Evolutionary conservation across 2,113 vertebrate species (phyloP).

Genomic region (Phodopus roborovskii): DNA sequence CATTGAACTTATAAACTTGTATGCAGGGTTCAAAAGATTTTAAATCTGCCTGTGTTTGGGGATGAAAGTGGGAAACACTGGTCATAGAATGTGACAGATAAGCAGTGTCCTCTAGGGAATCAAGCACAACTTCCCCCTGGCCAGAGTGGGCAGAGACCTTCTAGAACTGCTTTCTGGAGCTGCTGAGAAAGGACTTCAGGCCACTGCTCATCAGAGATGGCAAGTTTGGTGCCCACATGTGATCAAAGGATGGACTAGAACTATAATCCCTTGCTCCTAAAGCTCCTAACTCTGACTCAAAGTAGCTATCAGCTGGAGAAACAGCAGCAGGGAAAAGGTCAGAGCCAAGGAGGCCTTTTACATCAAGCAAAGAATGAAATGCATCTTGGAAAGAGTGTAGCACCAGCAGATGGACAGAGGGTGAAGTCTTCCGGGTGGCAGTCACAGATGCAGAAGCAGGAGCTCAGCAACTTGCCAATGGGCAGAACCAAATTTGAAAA

Average conservation of each 20-base stretch:
- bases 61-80: slow-evolving; percentile 94
- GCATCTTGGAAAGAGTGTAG: slow-evolving; percentile 89
- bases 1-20: background rate
- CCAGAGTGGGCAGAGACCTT: slow-evolving; percentile 94
- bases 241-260: background rate
- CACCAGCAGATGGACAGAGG: slow-evolving; percentile 94
- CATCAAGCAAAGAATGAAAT: slow-evolving; percentile 90
- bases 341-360: slow-evolving; percentile 91
- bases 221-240: too few species aligned
- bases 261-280: background rate
- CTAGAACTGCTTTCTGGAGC: slow-evolving; percentile 93
- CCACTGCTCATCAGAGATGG: slow-evolving; percentile 95
- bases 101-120: slow-evolving; percentile 94
- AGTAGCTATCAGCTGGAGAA: slow-evolving; percentile 94
- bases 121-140: slow-evolving; percentile 95
- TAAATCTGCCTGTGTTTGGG: slow-evolving; percentile 95
- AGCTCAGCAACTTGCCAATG: slow-evolving; percentile 43
- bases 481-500: background rate
- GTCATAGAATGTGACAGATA: slow-evolving; percentile 95
- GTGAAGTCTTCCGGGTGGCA: slow-evolving; percentile 94
- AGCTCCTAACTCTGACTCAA: background rate
- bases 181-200: slow-evolving; percentile 91
- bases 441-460: slow-evolving; percentile 79
- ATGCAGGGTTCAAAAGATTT: slow-evolving; percentile 94
- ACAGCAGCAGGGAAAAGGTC: slow-evolving; percentile 95